phyloP scores from a whole-genome alignment of 2,797 vertebrate genomes.

The Jordanella pulchra region DNA sequence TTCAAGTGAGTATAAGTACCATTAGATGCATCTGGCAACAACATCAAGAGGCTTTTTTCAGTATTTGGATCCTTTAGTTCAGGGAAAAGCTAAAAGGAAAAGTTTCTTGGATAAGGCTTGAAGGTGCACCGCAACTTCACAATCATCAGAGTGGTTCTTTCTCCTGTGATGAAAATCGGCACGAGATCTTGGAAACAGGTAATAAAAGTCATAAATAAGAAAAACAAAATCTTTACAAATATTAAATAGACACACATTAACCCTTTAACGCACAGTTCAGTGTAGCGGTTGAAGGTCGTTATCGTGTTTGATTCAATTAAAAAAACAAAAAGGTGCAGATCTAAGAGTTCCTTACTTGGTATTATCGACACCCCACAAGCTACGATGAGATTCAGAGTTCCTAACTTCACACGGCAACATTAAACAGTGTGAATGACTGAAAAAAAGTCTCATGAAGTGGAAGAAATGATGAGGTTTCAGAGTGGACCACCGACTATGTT shows the following conservation, averaged over 20 bases:
- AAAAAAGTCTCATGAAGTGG: constrained; percentile 33
- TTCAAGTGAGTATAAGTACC: constrained; percentile 39
- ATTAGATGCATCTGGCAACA: constrained; percentile 61
- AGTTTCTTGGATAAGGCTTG: constrained; percentile 62
- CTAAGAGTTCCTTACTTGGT: constrained; percentile 41
- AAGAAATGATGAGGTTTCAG: constrained; percentile 33
- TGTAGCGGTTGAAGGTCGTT: constrained; percentile 38
- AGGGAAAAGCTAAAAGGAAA: constrained; percentile 32
- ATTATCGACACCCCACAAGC: constrained; percentile 1
- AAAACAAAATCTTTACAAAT: constrained; percentile 37
- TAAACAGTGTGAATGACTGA: constrained; percentile 32
- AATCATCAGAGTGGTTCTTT: constrained; percentile 46
- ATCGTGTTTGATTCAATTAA: constrained; percentile 35
- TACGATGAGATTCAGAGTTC: constrained; percentile 9
- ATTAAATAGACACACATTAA: constrained; percentile 26
- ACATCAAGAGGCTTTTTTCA: constrained; percentile 40
- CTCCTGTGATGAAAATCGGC: constrained; percentile 26
- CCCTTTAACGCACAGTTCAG: constrained; percentile 25
- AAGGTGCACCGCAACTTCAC: constrained; percentile 58
- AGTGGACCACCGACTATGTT: constrained; percentile 28
- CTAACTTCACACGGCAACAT: constrained; percentile 31
- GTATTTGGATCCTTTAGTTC: constrained; percentile 36
- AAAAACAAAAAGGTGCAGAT: constrained; percentile 44
- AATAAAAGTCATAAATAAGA: constrained; percentile 68
- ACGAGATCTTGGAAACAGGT: constrained; percentile 41